A percentile compares a stretch with the other conserved stretches of the same genome.
Conservation (phyloP, 2,797 vertebrate species). For the Sebastes kiyomatsui region DNA sequence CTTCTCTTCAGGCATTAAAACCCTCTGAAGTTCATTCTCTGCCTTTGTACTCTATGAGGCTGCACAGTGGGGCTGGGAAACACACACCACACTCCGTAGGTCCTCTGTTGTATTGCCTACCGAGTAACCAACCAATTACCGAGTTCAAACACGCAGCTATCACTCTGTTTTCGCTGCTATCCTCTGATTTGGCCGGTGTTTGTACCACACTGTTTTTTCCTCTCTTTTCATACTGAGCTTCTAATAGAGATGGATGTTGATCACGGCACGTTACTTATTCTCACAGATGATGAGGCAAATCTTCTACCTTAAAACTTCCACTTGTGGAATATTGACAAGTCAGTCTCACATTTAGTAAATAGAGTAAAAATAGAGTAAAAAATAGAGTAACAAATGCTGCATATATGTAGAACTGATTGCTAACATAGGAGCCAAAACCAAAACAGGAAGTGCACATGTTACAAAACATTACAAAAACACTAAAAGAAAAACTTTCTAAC, state of each 20-base stretch:
- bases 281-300: conserved; percentile 53
- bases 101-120: conserved; percentile 75
- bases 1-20: conserved; percentile 82
- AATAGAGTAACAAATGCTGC: background rate
- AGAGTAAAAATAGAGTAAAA: background rate
- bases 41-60: conserved; percentile 76
- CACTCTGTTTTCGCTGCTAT: conserved; percentile 58
- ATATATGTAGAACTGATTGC: background rate
- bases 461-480: background rate
- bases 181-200: conserved; percentile 72
- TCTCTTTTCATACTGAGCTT: conserved; percentile 53
- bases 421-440: background rate
- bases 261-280: conserved; percentile 36
- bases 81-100: conserved; percentile 74
- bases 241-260: conserved; percentile 60
- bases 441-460: background rate
- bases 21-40: conserved; percentile 80
- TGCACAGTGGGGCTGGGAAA: conserved; percentile 75
- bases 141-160: conserved; percentile 77
- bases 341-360: background rate
- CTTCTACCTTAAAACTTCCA: background rate
- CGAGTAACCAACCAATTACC: conserved; percentile 79
- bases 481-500: background rate
- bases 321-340: background rate
- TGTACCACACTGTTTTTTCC: conserved; percentile 36